Evolutionary conservation across 2,797 vertebrate genomes (phyloP).

Genomic region (Anguilla anguilla): DNA sequence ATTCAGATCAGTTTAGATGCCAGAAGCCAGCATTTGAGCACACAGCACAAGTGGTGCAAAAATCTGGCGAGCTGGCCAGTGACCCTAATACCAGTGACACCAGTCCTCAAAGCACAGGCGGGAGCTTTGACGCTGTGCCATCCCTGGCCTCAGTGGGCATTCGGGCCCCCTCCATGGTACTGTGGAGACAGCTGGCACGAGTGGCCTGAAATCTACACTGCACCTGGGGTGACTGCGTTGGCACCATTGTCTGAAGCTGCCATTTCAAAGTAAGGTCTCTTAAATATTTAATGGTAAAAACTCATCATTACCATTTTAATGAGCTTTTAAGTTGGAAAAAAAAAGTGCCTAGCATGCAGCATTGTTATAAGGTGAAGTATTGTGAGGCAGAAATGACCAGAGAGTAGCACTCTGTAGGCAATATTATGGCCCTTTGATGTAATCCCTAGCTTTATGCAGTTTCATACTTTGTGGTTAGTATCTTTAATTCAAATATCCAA

Average conservation of each 20-base stretch:
- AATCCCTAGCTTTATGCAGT: slow-evolving; percentile 60
- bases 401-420: slow-evolving; percentile 65
- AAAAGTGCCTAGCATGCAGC: slow-evolving; percentile 57
- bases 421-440: slow-evolving; percentile 72
- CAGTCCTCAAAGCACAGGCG: neutral
- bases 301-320: slow-evolving; percentile 71
- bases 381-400: slow-evolving; percentile 70
- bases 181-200: slow-evolving; percentile 54
- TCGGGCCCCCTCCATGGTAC: slow-evolving; percentile 58
- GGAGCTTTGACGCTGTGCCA: neutral
- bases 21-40: slow-evolving; percentile 22
- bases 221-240: slow-evolving; percentile 34
- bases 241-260: slow-evolving; percentile 19
- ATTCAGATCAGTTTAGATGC: slow-evolving; percentile 4
- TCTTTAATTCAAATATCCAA: slow-evolving; percentile 37
- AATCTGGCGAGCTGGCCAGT: neutral
- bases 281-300: slow-evolving; percentile 69
- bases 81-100: neutral
- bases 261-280: slow-evolving; percentile 52
- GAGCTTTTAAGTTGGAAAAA: slow-evolving; percentile 60
- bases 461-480: slow-evolving; percentile 54
- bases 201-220: slow-evolving; percentile 62
- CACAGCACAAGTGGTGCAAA: slow-evolving; percentile 9
- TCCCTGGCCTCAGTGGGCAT: slow-evolving; percentile 65
- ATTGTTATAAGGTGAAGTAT: slow-evolving; percentile 63